Conservation (phyloP, 2,888 invertebrate genomes). For the Odontocerum albicorne region DNA sequence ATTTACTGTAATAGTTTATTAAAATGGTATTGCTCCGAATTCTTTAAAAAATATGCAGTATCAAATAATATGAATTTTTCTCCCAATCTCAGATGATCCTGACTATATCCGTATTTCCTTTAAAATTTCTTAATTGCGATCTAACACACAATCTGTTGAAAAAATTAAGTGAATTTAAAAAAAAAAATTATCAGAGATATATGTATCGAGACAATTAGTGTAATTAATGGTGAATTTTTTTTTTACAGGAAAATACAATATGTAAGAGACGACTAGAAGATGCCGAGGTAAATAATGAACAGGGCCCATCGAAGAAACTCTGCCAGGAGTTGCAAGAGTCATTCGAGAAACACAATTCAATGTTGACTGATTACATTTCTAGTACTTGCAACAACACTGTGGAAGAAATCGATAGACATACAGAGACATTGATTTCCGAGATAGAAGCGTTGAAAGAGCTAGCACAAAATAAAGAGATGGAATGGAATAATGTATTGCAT, state of each 20-base stretch:
- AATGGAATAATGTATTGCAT: conserved; percentile 83
- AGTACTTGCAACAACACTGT: conserved; percentile 62
- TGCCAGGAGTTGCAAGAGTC: conserved; percentile 56
- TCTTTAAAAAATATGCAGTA: too few relatives aligned
- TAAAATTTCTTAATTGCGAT: too few relatives aligned
- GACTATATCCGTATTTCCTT: too few relatives aligned
- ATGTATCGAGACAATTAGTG: background rate
- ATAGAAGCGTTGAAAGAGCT: conserved; percentile 72
- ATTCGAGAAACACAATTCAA: conserved; percentile 60
- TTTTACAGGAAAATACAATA: conserved; percentile 7
- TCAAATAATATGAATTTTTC: too few relatives aligned
- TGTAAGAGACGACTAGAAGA: conserved; percentile 21
- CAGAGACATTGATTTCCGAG: conserved; percentile 66
- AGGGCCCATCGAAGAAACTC: conserved; percentile 52
- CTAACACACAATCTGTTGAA: too few relatives aligned
- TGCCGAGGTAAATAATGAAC: conserved; percentile 45
- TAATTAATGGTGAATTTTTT: conserved; percentile 6
- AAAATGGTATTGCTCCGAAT: too few relatives aligned
- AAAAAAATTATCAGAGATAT: too few relatives aligned
- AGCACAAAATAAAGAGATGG: conserved; percentile 79
- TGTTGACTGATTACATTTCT: conserved; percentile 66
- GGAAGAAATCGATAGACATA: conserved; percentile 63
- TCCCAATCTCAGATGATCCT: too few relatives aligned
- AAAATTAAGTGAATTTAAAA: too few relatives aligned
- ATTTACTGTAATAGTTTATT: too few relatives aligned